Evolutionary conservation across 2,888 invertebrate genomes (phyloP), one percentile per base, ranked within the genome.

Genomic region (Gastracanthus pulcherrimus): DNA sequence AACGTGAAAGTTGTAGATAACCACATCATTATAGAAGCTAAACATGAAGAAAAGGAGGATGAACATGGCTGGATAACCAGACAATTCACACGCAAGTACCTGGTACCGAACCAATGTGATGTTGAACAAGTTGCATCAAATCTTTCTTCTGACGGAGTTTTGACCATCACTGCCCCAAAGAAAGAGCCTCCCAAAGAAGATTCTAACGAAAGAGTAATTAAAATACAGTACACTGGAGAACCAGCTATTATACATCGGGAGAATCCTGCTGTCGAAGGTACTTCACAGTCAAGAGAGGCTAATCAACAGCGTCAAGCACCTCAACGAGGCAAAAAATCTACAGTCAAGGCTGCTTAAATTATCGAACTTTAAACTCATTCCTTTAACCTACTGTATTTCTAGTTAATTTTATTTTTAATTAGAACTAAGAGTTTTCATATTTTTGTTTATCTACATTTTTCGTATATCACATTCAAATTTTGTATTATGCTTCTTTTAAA

Each of bases 71-170:
- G 84, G 84, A 84, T 88, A 0, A 86, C 87, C 0, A 83, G 87
- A 16, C 86, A 87, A 66, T 89, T 89, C 67, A 60, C 64, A 23
- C 83, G 87, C 5, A 85, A 81, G 7, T 88, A 88, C 66, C 70
- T 86, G 31, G 80, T 89, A 0, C 89, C 89, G 1, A 83, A 85
- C 29, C 87, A 92, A 69, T 92, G 92, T 64, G 95, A 97, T 75
- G 94, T 95, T 29, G 94, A 95, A 31, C 94, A 94, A 82, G 94
- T 97, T 1, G 93, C 94, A 72, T 97, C 97, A 81, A 95, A 95
- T 0, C 92, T 97, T 45, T 96, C 97, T 1, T 95, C 96, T 0
- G 97, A 97, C 89, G 97, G 97, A 6, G 94, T 97, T 29, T 92
- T 96, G 70, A 96, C 96, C 0, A 94, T 96, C 60, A 94, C 94